Conservation (phyloP, 23 tunicate genomes). For the Styela plicata region DNA sequence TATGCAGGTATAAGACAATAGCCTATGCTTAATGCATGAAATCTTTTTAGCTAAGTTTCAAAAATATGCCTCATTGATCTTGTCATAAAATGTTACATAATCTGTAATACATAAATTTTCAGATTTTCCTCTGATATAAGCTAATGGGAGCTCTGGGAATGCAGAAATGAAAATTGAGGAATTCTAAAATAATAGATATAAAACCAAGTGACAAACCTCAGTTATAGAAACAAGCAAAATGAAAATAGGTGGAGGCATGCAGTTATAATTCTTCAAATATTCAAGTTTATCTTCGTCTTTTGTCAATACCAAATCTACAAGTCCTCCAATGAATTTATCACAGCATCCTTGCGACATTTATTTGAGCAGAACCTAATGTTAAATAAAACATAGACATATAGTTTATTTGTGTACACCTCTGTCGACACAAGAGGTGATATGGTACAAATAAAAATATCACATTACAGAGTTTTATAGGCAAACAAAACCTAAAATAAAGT, state of each 20-base stretch:
- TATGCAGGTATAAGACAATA: no score
- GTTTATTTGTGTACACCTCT: background rate
- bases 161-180: no score
- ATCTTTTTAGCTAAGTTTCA: no score
- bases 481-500: no score
- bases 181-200: background rate
- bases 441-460: background rate
- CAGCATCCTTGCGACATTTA: slow-evolving; percentile 28
- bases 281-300: slow-evolving; percentile 73
- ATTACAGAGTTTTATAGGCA: no score
- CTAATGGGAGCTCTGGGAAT: no score
- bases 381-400: background rate
- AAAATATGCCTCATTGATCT: no score
- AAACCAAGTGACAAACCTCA: no score
- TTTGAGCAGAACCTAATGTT: background rate
- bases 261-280: slow-evolving; percentile 65
- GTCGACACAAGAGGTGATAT: background rate
- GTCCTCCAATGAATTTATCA: slow-evolving; percentile 29
- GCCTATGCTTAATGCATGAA: no score
- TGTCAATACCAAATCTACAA: slow-evolving; percentile 64
- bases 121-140: no score
- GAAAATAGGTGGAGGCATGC: slow-evolving; percentile 91
- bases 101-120: no score
- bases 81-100: no score
- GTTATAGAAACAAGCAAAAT: slow-evolving; percentile 55